Evolutionary conservation across 1,140 invertebrate genomes (phyloP), one percentile per base, ranked within the genome.

Genomic region (Lordiphosa clarofinis): DNA sequence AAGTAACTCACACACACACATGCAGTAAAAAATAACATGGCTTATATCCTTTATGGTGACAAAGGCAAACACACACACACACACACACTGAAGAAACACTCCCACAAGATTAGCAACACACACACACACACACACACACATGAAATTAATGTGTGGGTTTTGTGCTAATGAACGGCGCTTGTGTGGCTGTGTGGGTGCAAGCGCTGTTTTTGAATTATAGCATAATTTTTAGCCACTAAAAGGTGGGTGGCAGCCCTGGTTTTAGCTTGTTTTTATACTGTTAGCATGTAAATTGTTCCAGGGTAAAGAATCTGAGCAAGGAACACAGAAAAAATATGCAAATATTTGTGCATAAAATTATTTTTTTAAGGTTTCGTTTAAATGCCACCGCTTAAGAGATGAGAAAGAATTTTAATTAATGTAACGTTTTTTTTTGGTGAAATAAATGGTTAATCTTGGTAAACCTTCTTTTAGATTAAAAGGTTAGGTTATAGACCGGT

Each of bases 161-260:
- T 82, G 75, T 82, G 76, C 75, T 81, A 81, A 81, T 81, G 75
- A 81, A 81, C 75, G 75, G 40, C 60, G 43, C 56, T 61, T 69
- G 31, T 52, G 36, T 56, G 48, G 40, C 15, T 64, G 46, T 44
- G 47, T 62, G 36, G 52, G 37, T 44, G n/a, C 9, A 42, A 40
- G 48, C 62, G 68, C 76, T 81, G 76, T 82, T 75, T 81, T 81
- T 82, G 76, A 81, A 75, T 82, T 81, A 81, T 81, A 72, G 76
- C 76, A 82, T 81, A 82, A 81, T 81, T 81, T 82, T 68, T 81
- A 75, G 6, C 76, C 71, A 81, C 76, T 21, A 52, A 78, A 73
- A 68, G 13, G 54, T 61, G 69, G 59, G 56, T 59, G 70, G 55
- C 33, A 63, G 13, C 50, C 35, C 54, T 58, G 59, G 13, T 59